Evolutionary conservation across 2,113 vertebrate genomes (phyloP).

Genomic region (Bufo bufo): DNA sequence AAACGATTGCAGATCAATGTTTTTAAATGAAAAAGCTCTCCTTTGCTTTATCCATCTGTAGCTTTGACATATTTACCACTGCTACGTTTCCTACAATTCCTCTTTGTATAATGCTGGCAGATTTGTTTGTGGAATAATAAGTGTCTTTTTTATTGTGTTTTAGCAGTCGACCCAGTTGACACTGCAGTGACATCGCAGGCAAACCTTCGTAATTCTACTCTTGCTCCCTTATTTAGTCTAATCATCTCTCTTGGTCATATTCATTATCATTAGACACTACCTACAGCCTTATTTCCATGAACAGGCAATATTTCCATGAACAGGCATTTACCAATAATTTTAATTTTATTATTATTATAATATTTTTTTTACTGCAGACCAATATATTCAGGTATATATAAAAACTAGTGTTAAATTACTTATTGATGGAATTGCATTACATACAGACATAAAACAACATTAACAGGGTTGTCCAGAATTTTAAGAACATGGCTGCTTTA

Average conservation of each 20-base stretch:
- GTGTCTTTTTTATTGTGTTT: background rate
- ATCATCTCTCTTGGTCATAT: background rate
- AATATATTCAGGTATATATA: too few relatives aligned
- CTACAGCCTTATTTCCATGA: background rate
- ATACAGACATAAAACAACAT: too few relatives aligned
- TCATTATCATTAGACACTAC: background rate
- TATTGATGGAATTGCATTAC: too few relatives aligned
- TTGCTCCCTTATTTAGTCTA: background rate
- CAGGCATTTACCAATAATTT: background rate
- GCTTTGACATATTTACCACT: slow-evolving; percentile 17
- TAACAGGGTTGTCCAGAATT: too few relatives aligned
- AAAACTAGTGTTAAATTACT: too few relatives aligned
- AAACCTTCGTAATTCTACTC: background rate
- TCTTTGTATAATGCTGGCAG: background rate
- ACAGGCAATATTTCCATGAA: background rate
- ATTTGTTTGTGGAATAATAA: background rate
- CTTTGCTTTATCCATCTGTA: slow-evolving; percentile 32
- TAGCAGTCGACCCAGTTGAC: background rate
- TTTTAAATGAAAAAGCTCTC: slow-evolving; percentile 59
- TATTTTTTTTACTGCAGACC: too few relatives aligned
- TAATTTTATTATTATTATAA: too few relatives aligned
- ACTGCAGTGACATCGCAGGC: background rate
- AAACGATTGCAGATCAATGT: slow-evolving; percentile 59
- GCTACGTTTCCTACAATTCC: background rate
- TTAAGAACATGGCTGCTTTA: too few relatives aligned